phyloP scores from a whole-genome alignment of 1,140 invertebrate genomes.

The Heliconius himera region DNA sequence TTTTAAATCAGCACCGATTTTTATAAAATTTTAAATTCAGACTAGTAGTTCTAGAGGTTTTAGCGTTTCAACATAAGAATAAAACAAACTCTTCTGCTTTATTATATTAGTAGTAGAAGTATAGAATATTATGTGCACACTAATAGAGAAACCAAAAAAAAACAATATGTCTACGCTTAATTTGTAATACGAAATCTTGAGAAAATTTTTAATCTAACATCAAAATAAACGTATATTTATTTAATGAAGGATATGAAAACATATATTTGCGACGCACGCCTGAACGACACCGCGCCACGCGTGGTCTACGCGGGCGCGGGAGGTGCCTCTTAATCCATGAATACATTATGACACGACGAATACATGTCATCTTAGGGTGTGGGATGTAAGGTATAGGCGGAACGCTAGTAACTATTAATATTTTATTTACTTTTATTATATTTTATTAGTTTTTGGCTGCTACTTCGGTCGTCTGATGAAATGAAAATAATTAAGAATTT shows the following conservation, averaged over 20 bases:
- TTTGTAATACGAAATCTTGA: neutral
- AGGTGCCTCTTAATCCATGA: conserved; percentile 57
- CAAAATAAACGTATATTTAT: conserved; percentile 6
- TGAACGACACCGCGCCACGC: conserved; percentile 26
- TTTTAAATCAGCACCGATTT: no score
- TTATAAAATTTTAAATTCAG: no score
- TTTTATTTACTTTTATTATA: no score
- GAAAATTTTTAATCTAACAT: neutral
- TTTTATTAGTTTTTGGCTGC: no score
- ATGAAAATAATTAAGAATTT: no score
- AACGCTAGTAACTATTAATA: no score
- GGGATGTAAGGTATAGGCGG: neutral
- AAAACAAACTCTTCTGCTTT: no score
- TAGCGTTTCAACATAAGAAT: no score
- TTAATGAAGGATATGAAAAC: conserved; percentile 24
- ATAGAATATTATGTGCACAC: no score
- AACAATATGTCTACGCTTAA: neutral
- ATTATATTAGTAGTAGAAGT: no score
- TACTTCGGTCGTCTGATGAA: no score
- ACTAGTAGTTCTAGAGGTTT: no score
- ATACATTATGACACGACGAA: conserved; percentile 51
- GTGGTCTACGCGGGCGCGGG: conserved; percentile 7
- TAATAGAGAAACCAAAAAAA: neutral
- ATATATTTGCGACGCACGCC: conserved; percentile 14
- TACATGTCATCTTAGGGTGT: neutral